A percentile compares a stretch with the other conserved stretches of the same genome.
Conservation (phyloP, 2,113 vertebrate genomes). For the Argyrosomus japonicus region DNA sequence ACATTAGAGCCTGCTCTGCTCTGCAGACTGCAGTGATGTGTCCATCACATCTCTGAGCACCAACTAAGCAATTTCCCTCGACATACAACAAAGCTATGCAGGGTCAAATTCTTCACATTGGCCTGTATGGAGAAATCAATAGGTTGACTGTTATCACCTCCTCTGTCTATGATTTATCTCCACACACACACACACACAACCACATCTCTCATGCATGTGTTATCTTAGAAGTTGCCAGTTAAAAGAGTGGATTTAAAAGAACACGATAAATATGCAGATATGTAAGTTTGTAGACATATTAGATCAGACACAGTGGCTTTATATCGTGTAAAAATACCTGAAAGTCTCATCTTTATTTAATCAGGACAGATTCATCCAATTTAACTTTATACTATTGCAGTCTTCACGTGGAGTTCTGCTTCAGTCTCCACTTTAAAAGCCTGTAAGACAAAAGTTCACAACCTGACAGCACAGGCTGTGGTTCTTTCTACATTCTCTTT, state of each 20-base stretch:
- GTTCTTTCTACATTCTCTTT: not conserved
- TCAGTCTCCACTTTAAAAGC: not conserved
- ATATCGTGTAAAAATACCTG: too few species aligned
- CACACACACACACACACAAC: not conserved
- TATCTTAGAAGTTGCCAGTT: not conserved
- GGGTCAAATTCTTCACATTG: not conserved
- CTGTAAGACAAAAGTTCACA: not conserved
- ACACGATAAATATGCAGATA: too few species aligned
- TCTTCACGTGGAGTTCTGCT: not conserved
- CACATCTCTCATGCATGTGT: not conserved
- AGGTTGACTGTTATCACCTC: not conserved
- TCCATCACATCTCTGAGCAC: slow-evolving; percentile 2
- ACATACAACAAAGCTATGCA: not conserved
- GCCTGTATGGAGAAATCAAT: not conserved
- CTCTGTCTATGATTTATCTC: not conserved
- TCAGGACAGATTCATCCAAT: too few species aligned
- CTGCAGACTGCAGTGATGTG: not conserved
- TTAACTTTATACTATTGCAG: not conserved
- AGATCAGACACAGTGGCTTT: too few species aligned
- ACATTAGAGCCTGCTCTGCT: slow-evolving; percentile 19
- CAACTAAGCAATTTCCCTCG: not conserved
- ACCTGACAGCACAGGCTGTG: too few species aligned
- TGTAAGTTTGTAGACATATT: too few species aligned
- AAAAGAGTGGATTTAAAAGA: not conserved
- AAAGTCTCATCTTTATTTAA: too few species aligned